A percentile compares a stretch with the other conserved stretches of the same genome.
Evolutionary conservation across 2,797 vertebrate species (phyloP).

Genomic region (Phataginus tricuspis): DNA sequence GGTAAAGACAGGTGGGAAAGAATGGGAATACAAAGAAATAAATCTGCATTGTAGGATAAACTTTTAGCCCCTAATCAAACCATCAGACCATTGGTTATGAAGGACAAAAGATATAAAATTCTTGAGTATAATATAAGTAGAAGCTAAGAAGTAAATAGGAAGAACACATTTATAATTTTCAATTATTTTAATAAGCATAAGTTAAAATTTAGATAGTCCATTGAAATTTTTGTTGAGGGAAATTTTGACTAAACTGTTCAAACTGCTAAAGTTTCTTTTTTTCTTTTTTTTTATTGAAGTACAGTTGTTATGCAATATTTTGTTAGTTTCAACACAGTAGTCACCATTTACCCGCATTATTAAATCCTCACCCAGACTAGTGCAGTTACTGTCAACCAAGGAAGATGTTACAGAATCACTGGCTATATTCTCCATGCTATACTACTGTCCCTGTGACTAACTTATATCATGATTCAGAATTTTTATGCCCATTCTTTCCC

Average conservation of each 20-base stretch:
- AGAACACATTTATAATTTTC: neutral
- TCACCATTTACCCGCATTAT: too few relatives aligned
- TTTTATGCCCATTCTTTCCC: too few relatives aligned
- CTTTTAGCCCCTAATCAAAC: neutral
- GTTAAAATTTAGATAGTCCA: conserved; percentile 38
- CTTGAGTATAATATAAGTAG: neutral
- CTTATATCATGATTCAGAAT: too few relatives aligned
- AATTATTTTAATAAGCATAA: neutral
- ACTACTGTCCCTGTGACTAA: too few relatives aligned
- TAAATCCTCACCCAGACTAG: too few relatives aligned
- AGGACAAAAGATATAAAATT: neutral
- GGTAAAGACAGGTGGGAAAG: neutral
- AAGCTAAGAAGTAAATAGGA: neutral
- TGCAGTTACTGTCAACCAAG: too few relatives aligned
- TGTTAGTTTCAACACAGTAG: too few relatives aligned
- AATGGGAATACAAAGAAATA: neutral
- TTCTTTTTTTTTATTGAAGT: too few relatives aligned
- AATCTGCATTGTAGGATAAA: neutral
- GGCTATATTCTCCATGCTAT: too few relatives aligned
- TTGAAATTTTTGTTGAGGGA: conserved; percentile 37
- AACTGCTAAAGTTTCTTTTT: neutral
- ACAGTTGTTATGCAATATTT: too few relatives aligned
- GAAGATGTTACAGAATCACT: too few relatives aligned
- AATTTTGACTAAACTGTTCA: conserved; percentile 45
- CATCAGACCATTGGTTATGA: neutral